Base-by-base conservation (phyloP, 2,113 vertebrate species). In the Oryzias celebensis region DNA sequence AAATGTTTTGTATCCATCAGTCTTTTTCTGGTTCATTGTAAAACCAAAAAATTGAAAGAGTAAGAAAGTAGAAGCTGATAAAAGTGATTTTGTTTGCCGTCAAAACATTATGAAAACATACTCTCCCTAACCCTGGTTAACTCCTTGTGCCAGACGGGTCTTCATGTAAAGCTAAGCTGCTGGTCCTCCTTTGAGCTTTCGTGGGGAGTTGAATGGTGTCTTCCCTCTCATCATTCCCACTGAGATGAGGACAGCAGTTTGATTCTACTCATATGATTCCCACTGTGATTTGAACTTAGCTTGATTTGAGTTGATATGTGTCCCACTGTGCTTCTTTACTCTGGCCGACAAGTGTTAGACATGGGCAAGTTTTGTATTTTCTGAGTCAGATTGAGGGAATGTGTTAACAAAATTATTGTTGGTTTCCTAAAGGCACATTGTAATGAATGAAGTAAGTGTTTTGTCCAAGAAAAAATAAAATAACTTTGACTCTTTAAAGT, bases 261-360 rank as follows among this genome's bases (percentile, higher is more conserved):
- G 65, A 73, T 77, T 76, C 12, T 64, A 52, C 48, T 74, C 70
- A 71, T 80, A 74, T 62, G 43, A 51, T 24, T 48, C 81, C 77
- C 23, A 53, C 73, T 80, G 81, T 61, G 77, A 74, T 28, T 14
- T 79, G 73, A 80, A 80, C 81, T 74, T 53, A 44, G 18, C 41
- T 62, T 72, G 64, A 62, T 72, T 78, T 51, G 49, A 24, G 17
- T 49, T 51, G n/a, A 80, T 65, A 76, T 56, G 62, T 58, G 49
- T 48, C 73, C 70, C 65, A 60, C 77, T 71, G 77, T 51, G 81
- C 45, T 51, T 18, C 24, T 78, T 67, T 68, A 31, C 52, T 58
- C 26, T 16, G 69, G 58, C 46, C 48, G 47, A 55, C 52, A 81
- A 41, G 66, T 52, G 23, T 65, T 59, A 49, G 47, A 51, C 22